Base-by-base conservation (phyloP, 2,113 vertebrate genomes). In the Coracopsis vasa region DNA sequence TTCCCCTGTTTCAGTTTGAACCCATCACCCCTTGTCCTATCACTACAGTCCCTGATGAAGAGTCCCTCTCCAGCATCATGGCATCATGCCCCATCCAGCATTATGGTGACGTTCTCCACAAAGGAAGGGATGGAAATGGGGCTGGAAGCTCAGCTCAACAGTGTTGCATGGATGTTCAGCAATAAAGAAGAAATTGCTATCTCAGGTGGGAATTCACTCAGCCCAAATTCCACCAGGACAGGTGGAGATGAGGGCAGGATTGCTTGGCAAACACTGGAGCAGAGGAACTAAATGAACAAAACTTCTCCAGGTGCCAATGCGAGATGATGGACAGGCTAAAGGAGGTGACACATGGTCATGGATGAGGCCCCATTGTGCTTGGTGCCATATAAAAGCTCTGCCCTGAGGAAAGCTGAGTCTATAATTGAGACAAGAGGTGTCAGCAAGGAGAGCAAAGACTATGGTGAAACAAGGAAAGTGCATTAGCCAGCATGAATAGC, bases 391-490 rank as follows among this genome's bases (percentile, higher is more conserved):
- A 7, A 44, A 77, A 78, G 5, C 29, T 66, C 85, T 72, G 39
- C 15, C 45, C 42, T 13, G 15, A 21, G 42, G 33, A 16, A 24
- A 60, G 11, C 25, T 37, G 35, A 56, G 18, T 21, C 61, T 37
- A 0, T 37, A 10, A 37, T 8, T 62, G 67, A 69, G 41, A n/a
- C 5, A n/a, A 42, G 17, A 79, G 9, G 13, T 44, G n/a, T 80
- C 27, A 44, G 27, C 41, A 39, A 56, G 47, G 33, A 56, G 23
- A 50, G 11, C 15, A 19, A 80, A 69, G 47, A 15, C 45, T 41
- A 6, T 1, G 2, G 39, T 25, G 45, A 51, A 37, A 31, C 0
- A 1, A 66, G 39, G 16, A 25, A 16, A 42, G 6, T 5, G 2
- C 33, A 5, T 23, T 18, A 33, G 31, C 21, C 27, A 64, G 18